A percentile compares a stretch with the other conserved stretches of the same genome.
These are phyloP conservation scores for Zootermopsis nevadensis DNA, from an alignment of 2,888 invertebrate genomes.

Conservation along the genomic window DNA sequence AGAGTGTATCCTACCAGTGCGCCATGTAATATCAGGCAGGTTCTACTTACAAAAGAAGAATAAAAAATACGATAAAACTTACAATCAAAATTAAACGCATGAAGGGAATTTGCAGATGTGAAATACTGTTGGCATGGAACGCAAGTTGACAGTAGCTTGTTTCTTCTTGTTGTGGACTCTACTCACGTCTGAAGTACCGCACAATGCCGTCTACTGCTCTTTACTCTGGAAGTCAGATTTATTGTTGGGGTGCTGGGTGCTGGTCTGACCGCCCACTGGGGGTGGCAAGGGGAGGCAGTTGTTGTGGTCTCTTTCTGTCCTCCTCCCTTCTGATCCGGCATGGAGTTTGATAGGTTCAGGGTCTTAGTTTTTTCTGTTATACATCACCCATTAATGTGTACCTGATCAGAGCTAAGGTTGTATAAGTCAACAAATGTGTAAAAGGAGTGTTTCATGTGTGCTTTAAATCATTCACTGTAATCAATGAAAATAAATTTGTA, in stretches of 20 bases:
- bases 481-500: too few species aligned
- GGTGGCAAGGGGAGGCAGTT: background rate
- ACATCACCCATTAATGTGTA: too few species aligned
- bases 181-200: constrained; percentile 14
- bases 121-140: background rate
- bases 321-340: too few species aligned
- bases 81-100: constrained; percentile 33
- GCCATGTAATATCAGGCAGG: background rate
- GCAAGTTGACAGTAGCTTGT: background rate
- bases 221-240: constrained; percentile 28
- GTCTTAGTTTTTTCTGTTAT: too few species aligned
- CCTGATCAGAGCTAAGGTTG: too few species aligned
- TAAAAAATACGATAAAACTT: constrained; percentile 4
- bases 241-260: background rate
- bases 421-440: too few species aligned
- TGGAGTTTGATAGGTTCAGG: too few species aligned
- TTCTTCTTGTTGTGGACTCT: constrained; percentile 22
- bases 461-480: too few species aligned
- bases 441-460: too few species aligned
- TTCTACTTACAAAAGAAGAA: background rate
- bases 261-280: background rate
- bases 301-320: background rate
- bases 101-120: constrained; percentile 22
- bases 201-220: background rate
- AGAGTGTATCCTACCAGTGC: background rate